phyloP scores from a whole-genome alignment of 2,113 vertebrate species.

The Anguilla rostrata region DNA sequence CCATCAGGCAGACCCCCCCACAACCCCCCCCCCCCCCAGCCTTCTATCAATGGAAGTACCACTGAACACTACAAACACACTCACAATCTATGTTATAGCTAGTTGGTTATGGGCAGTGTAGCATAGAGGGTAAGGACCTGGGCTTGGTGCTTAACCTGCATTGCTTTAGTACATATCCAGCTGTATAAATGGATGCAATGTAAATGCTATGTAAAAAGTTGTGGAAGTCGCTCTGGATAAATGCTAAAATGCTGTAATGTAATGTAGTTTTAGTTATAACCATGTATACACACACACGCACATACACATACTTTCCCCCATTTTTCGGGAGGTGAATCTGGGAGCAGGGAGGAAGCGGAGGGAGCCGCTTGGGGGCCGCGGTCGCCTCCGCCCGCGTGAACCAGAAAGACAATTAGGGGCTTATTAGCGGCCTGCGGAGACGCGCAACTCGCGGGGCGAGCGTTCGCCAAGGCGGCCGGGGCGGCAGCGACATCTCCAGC shows the following conservation, averaged over 20 bases:
- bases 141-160: too few relatives aligned
- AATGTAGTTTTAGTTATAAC: too few relatives aligned
- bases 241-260: too few relatives aligned
- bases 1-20: background rate
- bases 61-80: background rate
- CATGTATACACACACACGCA: background rate
- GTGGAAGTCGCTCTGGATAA: too few relatives aligned
- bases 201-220: too few relatives aligned
- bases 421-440: constrained; percentile 88
- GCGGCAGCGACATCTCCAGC: constrained; percentile 88
- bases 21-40: background rate
- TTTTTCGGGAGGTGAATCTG: constrained; percentile 41
- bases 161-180: too few relatives aligned
- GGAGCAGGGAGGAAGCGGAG: constrained; percentile 48
- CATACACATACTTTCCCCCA: constrained; percentile 29
- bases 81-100: background rate
- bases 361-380: constrained; percentile 45
- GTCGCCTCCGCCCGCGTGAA: constrained; percentile 74
- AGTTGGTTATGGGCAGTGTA: too few relatives aligned
- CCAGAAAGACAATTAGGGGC: constrained; percentile 84
- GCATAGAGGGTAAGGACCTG: too few relatives aligned
- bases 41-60: background rate
- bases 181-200: too few relatives aligned
- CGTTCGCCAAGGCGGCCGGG: constrained; percentile 77
- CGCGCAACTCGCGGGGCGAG: constrained; percentile 83